Base-by-base conservation (phyloP, 2,113 vertebrate species). In the Catharus minimus region DNA sequence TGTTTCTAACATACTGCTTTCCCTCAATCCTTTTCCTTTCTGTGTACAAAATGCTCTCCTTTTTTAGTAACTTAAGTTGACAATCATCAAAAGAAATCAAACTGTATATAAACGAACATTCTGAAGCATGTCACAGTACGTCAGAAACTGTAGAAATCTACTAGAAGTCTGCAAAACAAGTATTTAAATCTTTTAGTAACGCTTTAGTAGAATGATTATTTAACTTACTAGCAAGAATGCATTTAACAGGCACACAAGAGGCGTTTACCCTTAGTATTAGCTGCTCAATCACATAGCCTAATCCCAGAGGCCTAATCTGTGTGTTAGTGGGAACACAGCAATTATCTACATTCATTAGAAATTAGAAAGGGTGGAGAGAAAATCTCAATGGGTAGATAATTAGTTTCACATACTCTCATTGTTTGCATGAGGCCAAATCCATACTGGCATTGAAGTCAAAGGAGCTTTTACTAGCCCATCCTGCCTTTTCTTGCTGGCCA, bases 71-170 rank as follows among this genome's bases (percentile, higher is more conserved):
- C 96, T 82, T 89, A 96, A 97, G 89, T 95, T 97, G 97, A 97
- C 97, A 97, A 93, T 97, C 93, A 91, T 96, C 96, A 97, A 96
- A 97, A 95, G 89, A 97, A 98, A 97, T 97, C 95, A 97, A 97
- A 94, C 92, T 89, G 71, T 36, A 7, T 94, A 93, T 95, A 96
- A 96, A 94, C 46, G 38, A 95, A 97, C 86, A 93, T 94, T 96
- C 94, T 90, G 92, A 96, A 94, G 93, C 90, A 96, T 93, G 96
- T 96, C 96, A 96, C 93, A 95, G 93, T 88, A 89, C 1, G 89
- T 97, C 98, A 96, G 93, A 93, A 95, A 53, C 75, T 16, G 96
- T 96, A 94, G 96, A 97, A 96, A 96, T 97, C 94, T 96, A 97
- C 96, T 69, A 96, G 18, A 82, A 49, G 18, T 61, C 82, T 89